Percentiles rank a stretch among this genome's conserved stretches.
phyloP scores from a whole-genome alignment of 2,797 vertebrate genomes.

The Manis javanica region DNA sequence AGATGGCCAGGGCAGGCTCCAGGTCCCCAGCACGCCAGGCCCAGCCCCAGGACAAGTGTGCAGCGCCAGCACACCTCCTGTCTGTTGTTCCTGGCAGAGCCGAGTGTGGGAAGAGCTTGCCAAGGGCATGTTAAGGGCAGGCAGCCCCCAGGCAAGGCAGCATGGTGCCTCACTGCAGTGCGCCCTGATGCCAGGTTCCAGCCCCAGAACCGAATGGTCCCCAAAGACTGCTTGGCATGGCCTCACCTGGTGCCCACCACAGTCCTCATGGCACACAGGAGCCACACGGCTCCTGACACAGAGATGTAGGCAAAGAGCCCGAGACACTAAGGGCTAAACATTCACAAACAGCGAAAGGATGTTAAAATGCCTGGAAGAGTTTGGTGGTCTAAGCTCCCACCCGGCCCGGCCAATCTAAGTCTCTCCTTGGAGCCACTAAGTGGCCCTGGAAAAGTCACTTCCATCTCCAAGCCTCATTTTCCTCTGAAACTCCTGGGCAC shows the following conservation, averaged over 20 bases:
- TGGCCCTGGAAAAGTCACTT: background rate
- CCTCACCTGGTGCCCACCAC: accelerated
- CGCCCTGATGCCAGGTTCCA: accelerated
- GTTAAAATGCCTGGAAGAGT: background rate
- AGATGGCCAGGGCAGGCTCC: accelerated
- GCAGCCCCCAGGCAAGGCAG: accelerated
- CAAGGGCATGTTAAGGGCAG: accelerated
- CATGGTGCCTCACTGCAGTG: accelerated
- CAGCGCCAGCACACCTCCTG: background rate
- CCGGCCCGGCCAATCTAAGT: accelerated
- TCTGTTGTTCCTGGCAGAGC: accelerated
- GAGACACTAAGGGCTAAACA: accelerated
- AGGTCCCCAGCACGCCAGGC: background rate
- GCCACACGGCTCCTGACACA: background rate
- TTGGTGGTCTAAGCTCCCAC: accelerated
- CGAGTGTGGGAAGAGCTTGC: accelerated
- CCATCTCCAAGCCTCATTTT: background rate
- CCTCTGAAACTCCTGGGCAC: background rate
- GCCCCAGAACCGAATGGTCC: background rate
- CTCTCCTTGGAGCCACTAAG: accelerated
- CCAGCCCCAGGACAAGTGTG: accelerated
- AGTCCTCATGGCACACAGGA: accelerated
- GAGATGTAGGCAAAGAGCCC: background rate
- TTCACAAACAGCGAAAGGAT: accelerated
- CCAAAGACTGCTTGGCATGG: background rate